phyloP scores from a whole-genome alignment of 2,797 vertebrate genomes.

The Yasuhikotakia modesta region DNA sequence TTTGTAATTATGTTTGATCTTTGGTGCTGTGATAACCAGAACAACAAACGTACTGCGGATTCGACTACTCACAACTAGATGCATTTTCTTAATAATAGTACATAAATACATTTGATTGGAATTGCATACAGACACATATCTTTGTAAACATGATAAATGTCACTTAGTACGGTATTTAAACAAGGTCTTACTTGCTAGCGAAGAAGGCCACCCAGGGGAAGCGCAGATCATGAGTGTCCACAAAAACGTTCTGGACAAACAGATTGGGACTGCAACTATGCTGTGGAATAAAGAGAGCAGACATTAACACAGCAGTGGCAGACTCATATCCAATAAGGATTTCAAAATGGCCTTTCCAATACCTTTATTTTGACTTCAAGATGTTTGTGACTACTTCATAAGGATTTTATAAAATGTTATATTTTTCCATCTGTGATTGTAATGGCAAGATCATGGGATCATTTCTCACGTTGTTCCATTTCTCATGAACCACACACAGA shows the following conservation, averaged over 20 bases:
- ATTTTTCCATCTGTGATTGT: no score
- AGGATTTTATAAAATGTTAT: no score
- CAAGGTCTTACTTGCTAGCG: conserved; percentile 91
- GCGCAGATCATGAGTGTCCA: conserved; percentile 95
- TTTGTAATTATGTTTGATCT: no score
- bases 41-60: no score
- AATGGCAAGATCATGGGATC: no score
- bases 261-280: conserved; percentile 98
- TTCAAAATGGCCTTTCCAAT: not conserved
- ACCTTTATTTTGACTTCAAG: not conserved
- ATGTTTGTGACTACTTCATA: no score
- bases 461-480: not conserved
- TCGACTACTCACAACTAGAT: no score
- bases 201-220: conserved; percentile 99
- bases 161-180: not conserved
- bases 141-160: no score
- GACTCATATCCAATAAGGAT: not conserved
- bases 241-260: conserved; percentile 98
- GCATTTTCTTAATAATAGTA: no score
- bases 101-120: no score
- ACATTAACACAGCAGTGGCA: not conserved
- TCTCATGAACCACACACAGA: not conserved
- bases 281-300: conserved; percentile 68
- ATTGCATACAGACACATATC: no score
- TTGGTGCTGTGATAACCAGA: no score